A percentile compares a stretch with the other conserved stretches of the same genome.
Conservation (phyloP, 2,888 invertebrate species). For the Drosophila tanythrix region DNA sequence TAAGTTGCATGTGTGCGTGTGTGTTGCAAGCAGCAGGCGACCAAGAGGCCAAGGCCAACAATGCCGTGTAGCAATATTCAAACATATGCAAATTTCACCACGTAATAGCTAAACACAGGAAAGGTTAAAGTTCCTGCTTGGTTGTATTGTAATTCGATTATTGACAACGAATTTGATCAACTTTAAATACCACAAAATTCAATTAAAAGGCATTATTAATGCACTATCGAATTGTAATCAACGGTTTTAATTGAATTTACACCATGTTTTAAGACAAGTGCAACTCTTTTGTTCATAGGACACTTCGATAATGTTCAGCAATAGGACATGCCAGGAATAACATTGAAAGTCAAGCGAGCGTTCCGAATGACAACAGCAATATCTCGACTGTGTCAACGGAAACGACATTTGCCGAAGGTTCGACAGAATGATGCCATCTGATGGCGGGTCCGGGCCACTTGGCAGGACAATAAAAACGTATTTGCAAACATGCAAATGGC, state of each 20-base stretch:
- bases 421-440: not conserved
- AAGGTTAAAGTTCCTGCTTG: slow-evolving; percentile 9
- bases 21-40: slow-evolving; percentile 19
- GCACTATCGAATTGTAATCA: not conserved
- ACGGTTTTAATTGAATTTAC: not conserved
- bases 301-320: not conserved
- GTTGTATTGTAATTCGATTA: not conserved
- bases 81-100: slow-evolving; percentile 43
- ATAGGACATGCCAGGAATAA: slow-evolving; percentile 20
- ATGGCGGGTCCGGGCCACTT: slow-evolving; percentile 22
- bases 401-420: slow-evolving; percentile 30
- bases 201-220: not conserved
- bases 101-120: not conserved
- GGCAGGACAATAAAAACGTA: slow-evolving; percentile 54
- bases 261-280: not conserved
- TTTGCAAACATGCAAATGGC: slow-evolving; percentile 57
- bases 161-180: not conserved
- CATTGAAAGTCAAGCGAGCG: slow-evolving; percentile 40
- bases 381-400: slow-evolving; percentile 37
- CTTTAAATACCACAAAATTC: not conserved
- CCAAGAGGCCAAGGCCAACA: slow-evolving; percentile 45
- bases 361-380: slow-evolving; percentile 42
- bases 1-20: slow-evolving; percentile 19
- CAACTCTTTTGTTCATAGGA: not conserved
- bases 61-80: slow-evolving; percentile 24